phyloP scores from a whole-genome alignment of 53 echinoderm and acorn worm species.

The Glandiceps talaboti region DNA sequence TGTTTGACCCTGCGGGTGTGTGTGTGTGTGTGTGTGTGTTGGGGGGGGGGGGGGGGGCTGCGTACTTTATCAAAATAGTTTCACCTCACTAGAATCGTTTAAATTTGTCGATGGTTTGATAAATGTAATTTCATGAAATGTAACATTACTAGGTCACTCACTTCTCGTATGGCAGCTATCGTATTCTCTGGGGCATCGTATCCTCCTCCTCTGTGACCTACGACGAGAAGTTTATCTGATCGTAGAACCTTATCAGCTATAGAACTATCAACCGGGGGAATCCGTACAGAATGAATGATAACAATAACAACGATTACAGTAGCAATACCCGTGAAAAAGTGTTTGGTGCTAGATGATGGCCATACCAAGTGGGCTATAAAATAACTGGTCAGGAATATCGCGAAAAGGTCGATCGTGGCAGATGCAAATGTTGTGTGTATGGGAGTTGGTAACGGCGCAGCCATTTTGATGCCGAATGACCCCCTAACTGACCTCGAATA shows the following conservation, averaged over 20 bases:
- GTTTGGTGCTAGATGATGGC: neutral
- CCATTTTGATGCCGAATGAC: neutral
- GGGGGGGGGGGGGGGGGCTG: too few species aligned
- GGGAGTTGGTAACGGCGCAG: neutral
- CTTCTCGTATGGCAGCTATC: conserved; percentile 45
- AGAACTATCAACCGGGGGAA: neutral
- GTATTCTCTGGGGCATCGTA: conserved; percentile 73
- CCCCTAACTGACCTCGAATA: too few species aligned
- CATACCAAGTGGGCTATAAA: neutral
- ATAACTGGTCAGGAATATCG: neutral
- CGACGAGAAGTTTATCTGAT: neutral
- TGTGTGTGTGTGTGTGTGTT: too few species aligned
- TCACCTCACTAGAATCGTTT: too few species aligned
- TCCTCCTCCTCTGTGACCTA: conserved; percentile 65
- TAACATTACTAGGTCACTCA: too few species aligned
- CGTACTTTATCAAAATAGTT: too few species aligned
- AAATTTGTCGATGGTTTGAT: too few species aligned
- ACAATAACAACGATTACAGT: neutral
- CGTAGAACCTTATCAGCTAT: neutral
- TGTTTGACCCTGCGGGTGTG: too few species aligned
- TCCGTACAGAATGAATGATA: neutral
- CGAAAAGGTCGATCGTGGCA: neutral
- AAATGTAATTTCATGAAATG: too few species aligned
- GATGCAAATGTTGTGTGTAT: neutral
- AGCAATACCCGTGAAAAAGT: neutral